Evolutionary conservation across 2,888 invertebrate species (phyloP), one percentile per base, ranked within the genome.

Genomic region (Myopa testacea): DNA sequence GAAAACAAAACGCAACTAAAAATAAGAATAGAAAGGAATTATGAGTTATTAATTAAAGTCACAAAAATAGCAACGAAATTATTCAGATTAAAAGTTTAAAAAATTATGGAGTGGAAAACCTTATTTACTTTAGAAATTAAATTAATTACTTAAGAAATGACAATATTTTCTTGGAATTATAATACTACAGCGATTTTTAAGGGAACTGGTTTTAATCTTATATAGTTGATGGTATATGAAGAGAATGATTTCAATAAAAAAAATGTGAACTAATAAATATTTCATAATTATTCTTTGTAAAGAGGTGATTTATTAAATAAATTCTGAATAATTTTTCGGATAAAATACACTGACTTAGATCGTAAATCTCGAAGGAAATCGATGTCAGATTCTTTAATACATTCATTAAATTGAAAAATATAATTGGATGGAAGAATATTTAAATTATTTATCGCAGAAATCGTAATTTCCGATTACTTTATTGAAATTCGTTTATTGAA

Each of bases 41-140:
- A 38, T 38, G 70, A 55, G 14, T 63, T 63, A 62, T 63, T 63
- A 62, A 58, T 19, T 45, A 19, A 65, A 40, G 16, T 67, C 72
- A 55, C 26, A 69, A 65, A 38, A 73, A 37, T 50, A 60, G 37
- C 52, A 78, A 78, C 72, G 68, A 78, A 80, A 76, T 74, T 10
- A 55, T 67, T 34, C 19, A 19, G 55, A 60, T 12, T 45, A 38
- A 34, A 75, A 68, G 19, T 14, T 7, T 8, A 8, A 68, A 65
- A 52, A 75, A 16, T 34, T 75, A 12, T 52, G 58, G 58, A 68
- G 55, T 55, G 62, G 52, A 65, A 68, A 40, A 65, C 26, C 67
- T 75, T 40, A 65, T 26, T 67, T 45, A 50, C n/a, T 37, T 34
- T 65, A 34, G 65, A 38, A 65, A 65, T 65, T 38, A 37, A 4